Percentiles rank a stretch among this genome's conserved stretches.
Conservation (phyloP, 2,113 vertebrate species). For the Alces alces region DNA sequence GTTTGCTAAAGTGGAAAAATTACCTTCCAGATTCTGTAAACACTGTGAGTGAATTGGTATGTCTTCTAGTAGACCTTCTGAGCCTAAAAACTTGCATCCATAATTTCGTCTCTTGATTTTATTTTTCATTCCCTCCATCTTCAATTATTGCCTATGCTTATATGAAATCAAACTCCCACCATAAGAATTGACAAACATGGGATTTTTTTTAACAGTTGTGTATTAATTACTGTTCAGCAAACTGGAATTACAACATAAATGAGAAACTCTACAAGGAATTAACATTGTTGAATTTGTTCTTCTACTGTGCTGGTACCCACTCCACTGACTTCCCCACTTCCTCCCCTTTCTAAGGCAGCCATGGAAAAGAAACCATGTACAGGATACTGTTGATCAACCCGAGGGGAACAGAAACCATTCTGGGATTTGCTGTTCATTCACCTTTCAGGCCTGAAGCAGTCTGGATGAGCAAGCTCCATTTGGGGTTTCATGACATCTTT, state of each 20-base stretch:
- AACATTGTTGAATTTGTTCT: constrained; percentile 81
- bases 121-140: not conserved
- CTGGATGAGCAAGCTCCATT: not conserved
- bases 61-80: not conserved
- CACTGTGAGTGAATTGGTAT: not conserved
- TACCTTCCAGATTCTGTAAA: not conserved
- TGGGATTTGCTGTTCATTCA: not conserved
- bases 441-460: not conserved
- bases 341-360: not conserved
- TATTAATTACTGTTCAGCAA: constrained; percentile 97
- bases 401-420: not conserved
- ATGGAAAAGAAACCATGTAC: not conserved
- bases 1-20: not conserved
- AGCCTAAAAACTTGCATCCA: not conserved
- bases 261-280: constrained; percentile 90
- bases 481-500: not conserved
- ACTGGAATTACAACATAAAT: constrained; percentile 89
- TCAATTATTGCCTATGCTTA: not conserved
- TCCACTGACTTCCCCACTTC: not conserved
- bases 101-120: constrained; percentile 6
- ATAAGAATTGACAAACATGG: not conserved
- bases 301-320: not conserved
- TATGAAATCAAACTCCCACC: not conserved
- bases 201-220: constrained; percentile 89
- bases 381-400: not conserved